These are phyloP conservation scores for Nymphalis urticae DNA, from an alignment of 2,888 invertebrate species.

Conservation along the genomic window DNA sequence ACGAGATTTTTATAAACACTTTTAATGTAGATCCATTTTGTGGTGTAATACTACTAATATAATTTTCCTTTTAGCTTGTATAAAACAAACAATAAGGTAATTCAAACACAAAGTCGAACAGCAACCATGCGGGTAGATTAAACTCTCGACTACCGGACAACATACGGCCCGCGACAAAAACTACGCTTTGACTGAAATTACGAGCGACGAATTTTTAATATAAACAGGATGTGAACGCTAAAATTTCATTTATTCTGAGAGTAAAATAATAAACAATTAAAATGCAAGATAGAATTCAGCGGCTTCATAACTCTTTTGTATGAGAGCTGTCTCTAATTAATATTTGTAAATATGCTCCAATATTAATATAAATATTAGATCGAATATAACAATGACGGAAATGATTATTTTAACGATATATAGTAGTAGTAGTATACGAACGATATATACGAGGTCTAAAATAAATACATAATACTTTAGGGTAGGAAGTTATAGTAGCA, in stretches of 20 bases:
- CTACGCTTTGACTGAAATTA: constrained; percentile 34
- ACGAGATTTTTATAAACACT: too few species aligned
- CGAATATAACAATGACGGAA: neutral
- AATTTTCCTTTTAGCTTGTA: neutral
- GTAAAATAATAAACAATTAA: constrained; percentile 24
- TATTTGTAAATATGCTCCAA: neutral
- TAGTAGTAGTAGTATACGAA: too few species aligned
- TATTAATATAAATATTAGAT: neutral
- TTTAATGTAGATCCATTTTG: neutral
- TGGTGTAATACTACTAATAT: neutral
- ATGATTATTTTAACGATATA: neutral
- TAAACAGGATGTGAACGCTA: constrained; percentile 20
- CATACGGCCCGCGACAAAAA: constrained; percentile 22
- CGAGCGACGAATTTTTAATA: constrained; percentile 29
- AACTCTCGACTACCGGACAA: constrained; percentile 30
- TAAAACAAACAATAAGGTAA: constrained; percentile 20
- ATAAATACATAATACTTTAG: neutral
- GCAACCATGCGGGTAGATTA: constrained; percentile 37
- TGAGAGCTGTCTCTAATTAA: constrained; percentile 13
- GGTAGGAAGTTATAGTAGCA: neutral
- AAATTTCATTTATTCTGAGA: constrained; percentile 25
- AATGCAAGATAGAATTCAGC: constrained; percentile 26
- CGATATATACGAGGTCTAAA: neutral
- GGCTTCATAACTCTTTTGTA: constrained; percentile 14
- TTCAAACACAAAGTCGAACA: constrained; percentile 31